Evolutionary conservation across 1,140 invertebrate species (phyloP).

Genomic region (Leptopilina boulardi): DNA sequence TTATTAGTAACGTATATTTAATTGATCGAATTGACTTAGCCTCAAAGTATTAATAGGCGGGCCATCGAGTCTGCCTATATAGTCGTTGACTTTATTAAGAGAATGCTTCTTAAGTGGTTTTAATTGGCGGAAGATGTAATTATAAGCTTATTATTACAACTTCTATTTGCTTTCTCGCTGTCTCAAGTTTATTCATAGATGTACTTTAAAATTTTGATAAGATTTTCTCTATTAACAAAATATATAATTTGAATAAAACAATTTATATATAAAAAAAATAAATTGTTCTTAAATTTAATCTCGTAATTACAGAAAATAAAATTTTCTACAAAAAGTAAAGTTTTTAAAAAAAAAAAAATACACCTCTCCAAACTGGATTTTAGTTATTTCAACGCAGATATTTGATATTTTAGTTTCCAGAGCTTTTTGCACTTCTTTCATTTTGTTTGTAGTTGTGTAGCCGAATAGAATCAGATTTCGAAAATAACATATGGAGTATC

Average conservation of each 20-base stretch:
- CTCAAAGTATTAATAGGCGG: conserved; percentile 49
- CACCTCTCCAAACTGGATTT: background rate
- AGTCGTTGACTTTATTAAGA: conserved; percentile 57
- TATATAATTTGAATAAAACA: background rate
- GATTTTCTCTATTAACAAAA: background rate
- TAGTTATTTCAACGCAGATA: conserved; percentile 2
- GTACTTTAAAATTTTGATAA: background rate
- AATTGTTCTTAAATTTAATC: too few relatives aligned
- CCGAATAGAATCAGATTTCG: conserved; percentile 12
- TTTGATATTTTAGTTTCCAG: conserved; percentile 13
- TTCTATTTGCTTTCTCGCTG: conserved; percentile 35
- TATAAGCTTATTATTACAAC: conserved; percentile 59
- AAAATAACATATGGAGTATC: conserved; percentile 29
- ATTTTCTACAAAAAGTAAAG: too few relatives aligned
- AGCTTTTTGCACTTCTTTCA: conserved; percentile 18
- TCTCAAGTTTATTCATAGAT: conserved; percentile 10
- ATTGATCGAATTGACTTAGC: conserved; percentile 63
- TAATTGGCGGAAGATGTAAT: conserved; percentile 67
- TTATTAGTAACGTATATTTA: conserved; percentile 60
- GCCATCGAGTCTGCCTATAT: conserved; percentile 27
- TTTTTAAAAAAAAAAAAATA: background rate
- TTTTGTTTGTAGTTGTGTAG: background rate
- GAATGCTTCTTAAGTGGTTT: conserved; percentile 58
- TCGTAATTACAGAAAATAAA: too few relatives aligned
- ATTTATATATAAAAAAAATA: too few relatives aligned